These are phyloP conservation scores for Sternarchorhynchus goeldii DNA, from an alignment of 2,797 vertebrate species.

Conservation along the genomic window DNA sequence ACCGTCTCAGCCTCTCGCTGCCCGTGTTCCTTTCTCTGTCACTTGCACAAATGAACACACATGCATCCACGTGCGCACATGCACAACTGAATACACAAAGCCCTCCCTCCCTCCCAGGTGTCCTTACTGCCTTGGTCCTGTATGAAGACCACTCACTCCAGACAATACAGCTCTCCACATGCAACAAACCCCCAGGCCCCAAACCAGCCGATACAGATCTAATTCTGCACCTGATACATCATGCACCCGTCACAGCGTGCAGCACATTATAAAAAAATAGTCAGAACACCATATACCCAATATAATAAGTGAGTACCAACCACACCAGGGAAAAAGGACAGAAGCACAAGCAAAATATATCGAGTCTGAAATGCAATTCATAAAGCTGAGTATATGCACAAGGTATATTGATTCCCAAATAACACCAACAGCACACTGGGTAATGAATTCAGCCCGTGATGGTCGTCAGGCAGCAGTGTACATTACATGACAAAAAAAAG, in stretches of 20 bases:
- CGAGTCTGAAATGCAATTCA: constrained; percentile 1
- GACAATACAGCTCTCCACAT: constrained; percentile 34
- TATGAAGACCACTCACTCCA: constrained; percentile 43
- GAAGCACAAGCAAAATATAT: constrained; percentile 3
- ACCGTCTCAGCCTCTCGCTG: neutral
- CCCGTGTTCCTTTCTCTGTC: neutral
- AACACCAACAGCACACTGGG: constrained; percentile 12
- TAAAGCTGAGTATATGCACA: constrained; percentile 11
- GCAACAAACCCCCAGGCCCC: constrained; percentile 33
- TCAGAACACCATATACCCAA: constrained; percentile 17
- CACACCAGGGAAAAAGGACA: neutral
- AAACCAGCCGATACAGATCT: constrained; percentile 40
- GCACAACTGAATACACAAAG: too few species aligned
- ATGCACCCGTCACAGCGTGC: constrained; percentile 11
- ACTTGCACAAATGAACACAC: neutral
- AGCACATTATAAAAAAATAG: constrained; percentile 14
- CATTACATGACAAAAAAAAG: constrained; percentile 25
- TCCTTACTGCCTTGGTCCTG: constrained; percentile 38
- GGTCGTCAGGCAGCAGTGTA: constrained; percentile 8
- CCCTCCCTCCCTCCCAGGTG: constrained; percentile 7
- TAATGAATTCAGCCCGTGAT: constrained; percentile 18
- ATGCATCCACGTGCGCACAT: too few species aligned
- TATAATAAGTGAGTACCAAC: neutral
- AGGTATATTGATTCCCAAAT: constrained; percentile 18
- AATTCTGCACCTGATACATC: constrained; percentile 20